Evolutionary conservation across 1,140 invertebrate genomes (phyloP).

Genomic region (Trichonephila clavipes): DNA sequence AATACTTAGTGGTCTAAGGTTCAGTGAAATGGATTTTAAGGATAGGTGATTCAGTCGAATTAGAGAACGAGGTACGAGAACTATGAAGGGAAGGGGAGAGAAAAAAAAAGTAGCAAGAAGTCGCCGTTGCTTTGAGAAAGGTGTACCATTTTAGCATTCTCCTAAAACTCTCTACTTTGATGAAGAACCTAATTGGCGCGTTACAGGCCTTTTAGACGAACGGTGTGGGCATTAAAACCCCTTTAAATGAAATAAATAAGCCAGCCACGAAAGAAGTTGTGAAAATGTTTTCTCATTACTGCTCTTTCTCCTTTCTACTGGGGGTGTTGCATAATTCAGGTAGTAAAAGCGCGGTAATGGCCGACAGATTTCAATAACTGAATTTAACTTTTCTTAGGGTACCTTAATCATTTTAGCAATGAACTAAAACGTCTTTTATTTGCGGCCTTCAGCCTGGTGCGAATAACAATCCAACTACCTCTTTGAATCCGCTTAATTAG

Average conservation of each 20-base stretch:
- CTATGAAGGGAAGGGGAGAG: not conserved
- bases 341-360: conserved; percentile 62
- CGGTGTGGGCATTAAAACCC: conserved; percentile 57
- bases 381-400: conserved; percentile 76
- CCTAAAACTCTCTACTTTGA: conserved; percentile 43
- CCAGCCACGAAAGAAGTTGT: conserved; percentile 62
- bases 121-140: not conserved
- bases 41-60: not conserved
- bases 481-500: conserved; percentile 74
- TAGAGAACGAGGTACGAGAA: not conserved
- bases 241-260: conserved; percentile 69
- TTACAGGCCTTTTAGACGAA: conserved; percentile 63
- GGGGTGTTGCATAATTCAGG: conserved; percentile 72
- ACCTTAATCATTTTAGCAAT: conserved; percentile 76
- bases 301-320: not conserved
- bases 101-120: not conserved
- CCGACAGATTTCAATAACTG: conserved; percentile 76
- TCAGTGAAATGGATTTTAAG: not conserved
- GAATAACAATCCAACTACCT: conserved; percentile 59
- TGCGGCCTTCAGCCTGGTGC: conserved; percentile 47
- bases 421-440: conserved; percentile 76
- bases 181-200: conserved; percentile 70
- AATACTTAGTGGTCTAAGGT: not conserved
- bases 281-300: conserved; percentile 73
- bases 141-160: conserved; percentile 62